Conservation (phyloP, 1,140 invertebrate genomes). For the Drosophila jambulina region DNA sequence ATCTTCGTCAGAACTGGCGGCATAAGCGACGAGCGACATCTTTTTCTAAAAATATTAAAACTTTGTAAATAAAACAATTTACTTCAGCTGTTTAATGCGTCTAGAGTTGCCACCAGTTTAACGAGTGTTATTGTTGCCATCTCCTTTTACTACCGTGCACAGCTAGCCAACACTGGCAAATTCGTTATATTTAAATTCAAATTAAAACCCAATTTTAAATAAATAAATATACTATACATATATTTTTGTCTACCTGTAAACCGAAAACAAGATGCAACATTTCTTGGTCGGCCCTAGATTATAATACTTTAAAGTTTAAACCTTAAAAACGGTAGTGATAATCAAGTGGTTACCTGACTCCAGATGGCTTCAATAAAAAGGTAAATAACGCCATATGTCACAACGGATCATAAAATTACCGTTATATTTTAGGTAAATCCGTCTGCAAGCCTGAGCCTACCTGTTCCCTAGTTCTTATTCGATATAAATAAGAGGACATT, state of each 20-base stretch:
- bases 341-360: not conserved
- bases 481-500: constrained; percentile 37
- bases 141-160: not conserved
- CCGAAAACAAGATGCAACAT: not conserved
- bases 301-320: not conserved
- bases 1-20: constrained; percentile 78
- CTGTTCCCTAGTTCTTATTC: not conserved
- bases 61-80: constrained; percentile 8
- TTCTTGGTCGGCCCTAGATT: not conserved
- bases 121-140: not conserved
- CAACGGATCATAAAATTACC: constrained; percentile 11
- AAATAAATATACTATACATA: no score
- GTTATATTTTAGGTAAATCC: constrained; percentile 6
- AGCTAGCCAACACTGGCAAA: constrained; percentile 6
- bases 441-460: not conserved
- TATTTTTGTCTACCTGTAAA: not conserved
- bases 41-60: constrained; percentile 1
- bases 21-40: constrained; percentile 84
- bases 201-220: not conserved
- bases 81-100: constrained; percentile 8
- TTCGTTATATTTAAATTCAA: not conserved
- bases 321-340: not conserved
- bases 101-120: constrained; percentile 6
- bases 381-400: not conserved
- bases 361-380: not conserved